Evolutionary conservation across 2,113 vertebrate species (phyloP).

Genomic region (Hemiscyllium ocellatum): DNA sequence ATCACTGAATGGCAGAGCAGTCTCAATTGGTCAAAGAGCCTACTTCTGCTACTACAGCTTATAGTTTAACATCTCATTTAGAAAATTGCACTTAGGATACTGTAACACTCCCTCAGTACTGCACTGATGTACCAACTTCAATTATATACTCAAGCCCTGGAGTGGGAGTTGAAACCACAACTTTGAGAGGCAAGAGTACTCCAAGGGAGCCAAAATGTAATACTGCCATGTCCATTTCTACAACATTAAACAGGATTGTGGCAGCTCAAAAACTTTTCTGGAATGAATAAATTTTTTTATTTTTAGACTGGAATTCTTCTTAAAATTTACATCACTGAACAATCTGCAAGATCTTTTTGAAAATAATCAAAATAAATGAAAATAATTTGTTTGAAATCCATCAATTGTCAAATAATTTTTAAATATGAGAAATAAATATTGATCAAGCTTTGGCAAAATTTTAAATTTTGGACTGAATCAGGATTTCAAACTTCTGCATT

Average conservation of each 20-base stretch:
- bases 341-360: not conserved
- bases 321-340: not conserved
- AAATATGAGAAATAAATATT: not conserved
- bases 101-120: not conserved
- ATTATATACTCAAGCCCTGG: not conserved
- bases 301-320: not conserved
- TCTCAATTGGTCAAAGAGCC: no score
- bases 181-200: not conserved
- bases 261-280: not conserved
- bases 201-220: not conserved
- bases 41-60: no score
- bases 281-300: not conserved
- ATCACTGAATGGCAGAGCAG: no score
- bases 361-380: not conserved
- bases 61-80: not conserved
- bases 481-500: not conserved
- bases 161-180: not conserved
- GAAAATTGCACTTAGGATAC: not conserved
- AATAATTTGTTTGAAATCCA: not conserved
- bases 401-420: not conserved
- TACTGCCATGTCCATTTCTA: no score
- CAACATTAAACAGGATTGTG: not conserved
- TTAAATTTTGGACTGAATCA: not conserved
- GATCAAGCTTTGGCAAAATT: not conserved
- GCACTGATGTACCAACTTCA: not conserved